Evolutionary conservation across 2,797 vertebrate genomes (phyloP).

Genomic region (Dendrocincla fuliginosa): DNA sequence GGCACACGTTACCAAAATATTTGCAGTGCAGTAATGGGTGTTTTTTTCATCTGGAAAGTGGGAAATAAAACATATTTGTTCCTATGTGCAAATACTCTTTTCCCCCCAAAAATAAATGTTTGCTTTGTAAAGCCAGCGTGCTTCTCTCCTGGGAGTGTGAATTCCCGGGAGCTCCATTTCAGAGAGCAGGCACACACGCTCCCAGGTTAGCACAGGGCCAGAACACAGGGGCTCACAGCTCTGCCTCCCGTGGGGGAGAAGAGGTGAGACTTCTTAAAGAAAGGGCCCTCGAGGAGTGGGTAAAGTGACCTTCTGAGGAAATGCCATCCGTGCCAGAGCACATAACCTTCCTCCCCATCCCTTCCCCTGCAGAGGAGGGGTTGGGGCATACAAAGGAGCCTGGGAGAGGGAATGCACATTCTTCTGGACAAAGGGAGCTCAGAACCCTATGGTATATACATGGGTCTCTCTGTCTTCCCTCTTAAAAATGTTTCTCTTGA

Average conservation of each 20-base stretch:
- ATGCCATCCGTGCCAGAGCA: constrained; percentile 81
- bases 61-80: background rate
- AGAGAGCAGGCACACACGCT: background rate
- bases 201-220: background rate
- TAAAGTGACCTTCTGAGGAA: constrained; percentile 78
- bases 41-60: constrained; percentile 23
- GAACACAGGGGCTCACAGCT: background rate
- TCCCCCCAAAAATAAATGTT: background rate
- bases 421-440: background rate
- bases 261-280: background rate
- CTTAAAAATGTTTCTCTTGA: constrained; percentile 47
- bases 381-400: constrained; percentile 11
- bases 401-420: background rate
- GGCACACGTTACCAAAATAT: background rate
- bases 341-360: constrained; percentile 73
- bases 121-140: background rate
- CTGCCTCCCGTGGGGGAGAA: background rate
- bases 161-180: background rate
- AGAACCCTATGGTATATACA: background rate
- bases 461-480: constrained; percentile 2
- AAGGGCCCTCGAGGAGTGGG: constrained; percentile 45
- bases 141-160: background rate
- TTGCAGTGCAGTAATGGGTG: background rate
- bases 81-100: background rate
- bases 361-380: constrained; percentile 25